phyloP scores from a whole-genome alignment of 2,888 invertebrate species.

The Hipparchia sbordonii region DNA sequence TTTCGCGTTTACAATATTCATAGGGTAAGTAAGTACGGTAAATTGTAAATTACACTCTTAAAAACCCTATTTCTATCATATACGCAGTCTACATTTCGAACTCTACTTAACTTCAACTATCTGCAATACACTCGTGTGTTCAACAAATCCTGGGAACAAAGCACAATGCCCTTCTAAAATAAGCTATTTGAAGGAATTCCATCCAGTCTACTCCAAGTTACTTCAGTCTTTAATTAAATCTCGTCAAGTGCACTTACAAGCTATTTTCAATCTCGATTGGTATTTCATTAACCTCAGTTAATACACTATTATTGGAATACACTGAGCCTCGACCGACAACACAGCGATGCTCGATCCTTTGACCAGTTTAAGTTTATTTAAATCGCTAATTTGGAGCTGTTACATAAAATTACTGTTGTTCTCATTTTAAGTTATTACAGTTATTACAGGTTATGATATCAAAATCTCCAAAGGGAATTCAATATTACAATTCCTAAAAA shows the following conservation, averaged over 20 bases:
- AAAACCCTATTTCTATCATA: no score
- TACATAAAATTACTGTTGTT: no score
- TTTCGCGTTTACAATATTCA: no score
- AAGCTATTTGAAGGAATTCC: background rate
- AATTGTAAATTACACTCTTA: no score
- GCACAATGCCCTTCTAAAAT: background rate
- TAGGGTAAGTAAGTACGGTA: no score
- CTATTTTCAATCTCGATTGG: conserved; percentile 2
- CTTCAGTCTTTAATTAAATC: conserved; percentile 2
- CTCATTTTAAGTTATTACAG: no score
- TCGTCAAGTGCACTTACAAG: background rate
- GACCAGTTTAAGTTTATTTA: background rate
- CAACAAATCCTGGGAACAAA: background rate
- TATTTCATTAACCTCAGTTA: conserved; percentile 1
- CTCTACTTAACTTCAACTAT: no score
- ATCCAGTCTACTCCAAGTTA: background rate
- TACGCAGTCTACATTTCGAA: no score
- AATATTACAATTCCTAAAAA: no score
- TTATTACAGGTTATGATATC: background rate
- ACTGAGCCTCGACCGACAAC: background rate
- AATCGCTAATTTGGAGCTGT: no score
- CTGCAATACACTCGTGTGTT: no score
- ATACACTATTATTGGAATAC: background rate
- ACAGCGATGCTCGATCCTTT: background rate
- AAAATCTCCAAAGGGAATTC: no score